Evolutionary conservation across 2,888 invertebrate genomes (phyloP).

Genomic region (Scaptomyza flava): DNA sequence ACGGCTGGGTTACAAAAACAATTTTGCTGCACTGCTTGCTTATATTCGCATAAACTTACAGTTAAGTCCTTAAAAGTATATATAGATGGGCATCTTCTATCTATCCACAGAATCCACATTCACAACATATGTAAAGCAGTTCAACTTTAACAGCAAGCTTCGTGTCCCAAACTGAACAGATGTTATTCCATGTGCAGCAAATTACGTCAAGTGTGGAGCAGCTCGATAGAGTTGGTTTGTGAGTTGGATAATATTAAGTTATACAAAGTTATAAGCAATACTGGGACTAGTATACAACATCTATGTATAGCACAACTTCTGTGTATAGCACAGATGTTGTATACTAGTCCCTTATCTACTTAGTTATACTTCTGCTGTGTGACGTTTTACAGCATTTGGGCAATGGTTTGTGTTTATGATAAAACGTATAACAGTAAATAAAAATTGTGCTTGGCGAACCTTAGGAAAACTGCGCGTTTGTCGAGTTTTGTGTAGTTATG

Average conservation of each 20-base stretch:
- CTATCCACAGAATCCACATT: constrained; percentile 9
- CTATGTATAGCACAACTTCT: too few relatives aligned
- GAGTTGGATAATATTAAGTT: background rate
- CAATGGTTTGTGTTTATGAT: background rate
- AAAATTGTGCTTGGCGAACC: background rate
- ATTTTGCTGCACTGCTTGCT: background rate
- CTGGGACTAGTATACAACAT: constrained; percentile 5
- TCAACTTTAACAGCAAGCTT: constrained; percentile 10
- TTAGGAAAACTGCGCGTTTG: background rate
- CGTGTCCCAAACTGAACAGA: constrained; percentile 39
- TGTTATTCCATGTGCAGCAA: background rate
- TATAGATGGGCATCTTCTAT: too few relatives aligned
- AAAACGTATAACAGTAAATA: background rate
- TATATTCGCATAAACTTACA: background rate
- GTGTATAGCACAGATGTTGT: too few relatives aligned
- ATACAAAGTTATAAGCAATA: constrained; percentile 12
- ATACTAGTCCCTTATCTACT: too few relatives aligned
- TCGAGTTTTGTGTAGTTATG: background rate
- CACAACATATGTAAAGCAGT: background rate
- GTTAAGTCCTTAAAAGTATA: background rate
- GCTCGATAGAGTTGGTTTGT: background rate
- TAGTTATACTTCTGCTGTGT: background rate
- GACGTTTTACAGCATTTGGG: background rate
- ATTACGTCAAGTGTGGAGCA: background rate
- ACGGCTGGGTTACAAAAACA: background rate